Evolutionary conservation across 2,113 vertebrate species (phyloP).

Genomic region (Ahaetulla prasina): DNA sequence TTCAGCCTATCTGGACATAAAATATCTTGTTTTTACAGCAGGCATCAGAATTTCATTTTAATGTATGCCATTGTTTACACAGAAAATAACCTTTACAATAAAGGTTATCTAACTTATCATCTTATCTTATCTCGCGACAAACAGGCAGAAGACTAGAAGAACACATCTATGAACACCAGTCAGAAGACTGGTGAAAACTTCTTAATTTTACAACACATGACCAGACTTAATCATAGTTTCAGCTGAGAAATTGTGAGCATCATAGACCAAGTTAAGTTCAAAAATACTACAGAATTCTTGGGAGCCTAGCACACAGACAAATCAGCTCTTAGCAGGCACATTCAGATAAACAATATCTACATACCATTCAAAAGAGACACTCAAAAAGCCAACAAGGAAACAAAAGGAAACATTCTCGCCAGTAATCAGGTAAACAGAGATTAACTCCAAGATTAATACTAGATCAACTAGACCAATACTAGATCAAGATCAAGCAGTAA

Average conservation of each 20-base stretch:
- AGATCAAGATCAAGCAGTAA: not conserved
- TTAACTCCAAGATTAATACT: not conserved
- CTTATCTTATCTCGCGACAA: not conserved
- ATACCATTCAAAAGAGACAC: not conserved
- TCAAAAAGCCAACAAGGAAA: not conserved
- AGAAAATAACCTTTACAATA: not conserved
- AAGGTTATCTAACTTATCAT: not conserved
- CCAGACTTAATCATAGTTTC: not conserved
- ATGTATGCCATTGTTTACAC: not conserved
- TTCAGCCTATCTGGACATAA: conserved; percentile 9
- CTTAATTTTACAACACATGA: not conserved
- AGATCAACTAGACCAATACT: not conserved
- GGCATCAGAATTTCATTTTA: not conserved
- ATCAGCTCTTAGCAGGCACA: not conserved
- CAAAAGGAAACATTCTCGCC: not conserved
- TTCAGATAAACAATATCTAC: not conserved
- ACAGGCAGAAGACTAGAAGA: not conserved
- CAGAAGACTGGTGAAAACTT: not conserved
- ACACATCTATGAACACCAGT: not conserved
- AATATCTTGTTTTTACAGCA: not conserved
- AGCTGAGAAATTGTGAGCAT: not conserved
- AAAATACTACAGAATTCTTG: not conserved
- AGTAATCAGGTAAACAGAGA: not conserved
- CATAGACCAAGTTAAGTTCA: not conserved
- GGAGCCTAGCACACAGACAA: not conserved